Base-by-base conservation (phyloP, 2,113 vertebrate genomes). In the Sylvia atricapilla region DNA sequence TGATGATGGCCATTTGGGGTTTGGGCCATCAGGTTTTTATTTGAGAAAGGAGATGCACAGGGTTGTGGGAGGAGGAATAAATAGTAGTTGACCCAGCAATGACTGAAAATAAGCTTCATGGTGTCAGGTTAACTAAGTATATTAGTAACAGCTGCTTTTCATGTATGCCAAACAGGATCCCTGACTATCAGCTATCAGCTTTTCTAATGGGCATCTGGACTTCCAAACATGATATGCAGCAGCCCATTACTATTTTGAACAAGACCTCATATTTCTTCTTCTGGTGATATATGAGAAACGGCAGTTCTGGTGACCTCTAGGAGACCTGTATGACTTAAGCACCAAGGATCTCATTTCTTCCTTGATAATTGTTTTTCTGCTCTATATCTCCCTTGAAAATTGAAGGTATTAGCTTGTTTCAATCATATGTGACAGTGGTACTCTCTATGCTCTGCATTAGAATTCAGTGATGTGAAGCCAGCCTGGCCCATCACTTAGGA, bases 361-460 rank as follows among this genome's bases (percentile, higher is more conserved):
- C 55, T 80, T 77, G 79, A 91, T 96, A 88, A 95, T 90, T 94
- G 78, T 95, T 95, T 95, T 73, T 91, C 79, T 94, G 63, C 68
- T 91, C 28, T 12, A 8, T 62, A 95, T 92, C 63, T 95, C 79
- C 88, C 75, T 81, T 93, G 75, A 93, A 94, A 93, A 95, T 80
- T 75, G 87, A 94, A 90, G 52, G 47, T 75, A 84, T 94, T 93
- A 86, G n/a, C 52, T 91, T 80, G 60, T 93, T 94, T 93, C 87
- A 88, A 20, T 96, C 75, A 59, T 81, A 35, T 94, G 46, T 94
- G 92, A 81, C 72, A 81, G 62, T 24, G 31, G 43, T 75, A 46
- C 50, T 86, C 46, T 84, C 52, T 63, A 13, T 0, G 1, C 17
- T 80, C 44, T 92, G 87, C 60, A 20, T 88, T 92, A 84, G 82